phyloP scores from a whole-genome alignment of 2,888 invertebrate genomes.

The Gibbula magus region DNA sequence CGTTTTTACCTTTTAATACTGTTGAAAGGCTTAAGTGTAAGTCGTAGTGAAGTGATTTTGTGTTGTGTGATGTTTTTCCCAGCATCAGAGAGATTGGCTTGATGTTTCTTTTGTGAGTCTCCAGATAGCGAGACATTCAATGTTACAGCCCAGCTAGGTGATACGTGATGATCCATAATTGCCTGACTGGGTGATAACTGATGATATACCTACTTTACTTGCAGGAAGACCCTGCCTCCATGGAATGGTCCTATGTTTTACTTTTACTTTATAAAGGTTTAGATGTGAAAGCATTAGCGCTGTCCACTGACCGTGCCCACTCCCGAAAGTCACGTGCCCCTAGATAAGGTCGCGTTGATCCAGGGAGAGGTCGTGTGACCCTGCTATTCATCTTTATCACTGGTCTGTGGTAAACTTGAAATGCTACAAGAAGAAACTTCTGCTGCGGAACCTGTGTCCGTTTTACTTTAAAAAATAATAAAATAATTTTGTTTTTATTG shows the following conservation, averaged over 20 bases:
- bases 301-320: conserved; percentile 18
- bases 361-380: neutral
- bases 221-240: neutral
- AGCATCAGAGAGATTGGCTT: neutral
- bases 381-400: conserved; percentile 14
- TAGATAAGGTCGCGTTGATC: neutral
- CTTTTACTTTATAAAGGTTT: conserved; percentile 5
- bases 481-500: conserved; percentile 32
- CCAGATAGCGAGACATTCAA: neutral
- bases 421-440: conserved; percentile 21
- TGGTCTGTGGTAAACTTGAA: conserved; percentile 22
- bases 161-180: too few species aligned
- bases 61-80: neutral
- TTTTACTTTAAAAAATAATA: conserved; percentile 28
- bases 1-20: neutral
- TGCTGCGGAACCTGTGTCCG: conserved; percentile 27
- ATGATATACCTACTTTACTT: too few species aligned
- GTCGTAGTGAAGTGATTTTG: neutral
- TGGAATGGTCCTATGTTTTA: conserved; percentile 8
- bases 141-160: too few species aligned
- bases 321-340: neutral
- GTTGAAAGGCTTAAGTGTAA: neutral
- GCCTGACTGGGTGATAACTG: too few species aligned
- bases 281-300: conserved; percentile 6
- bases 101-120: neutral